These are phyloP conservation scores for Phocides pigmalion DNA, from an alignment of 1,140 invertebrate genomes.

Conservation along the genomic window DNA sequence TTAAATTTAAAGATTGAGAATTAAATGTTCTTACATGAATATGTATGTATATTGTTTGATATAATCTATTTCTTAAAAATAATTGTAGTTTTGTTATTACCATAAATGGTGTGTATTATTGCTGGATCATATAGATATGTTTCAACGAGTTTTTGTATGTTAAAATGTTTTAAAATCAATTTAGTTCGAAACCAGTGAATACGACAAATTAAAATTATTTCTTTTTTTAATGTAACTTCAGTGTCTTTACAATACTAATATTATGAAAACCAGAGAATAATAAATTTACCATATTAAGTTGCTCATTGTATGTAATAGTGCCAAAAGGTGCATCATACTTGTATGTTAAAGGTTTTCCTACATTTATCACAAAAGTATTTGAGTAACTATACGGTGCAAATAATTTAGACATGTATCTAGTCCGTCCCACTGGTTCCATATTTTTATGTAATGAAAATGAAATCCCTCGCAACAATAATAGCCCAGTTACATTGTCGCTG, in stretches of 20 bases:
- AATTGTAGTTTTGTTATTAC: not conserved
- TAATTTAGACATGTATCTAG: constrained; percentile 15
- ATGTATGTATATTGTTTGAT: not conserved
- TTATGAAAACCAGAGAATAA: not conserved
- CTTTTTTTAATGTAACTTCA: not conserved
- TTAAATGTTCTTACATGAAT: not conserved
- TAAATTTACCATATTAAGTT: constrained; percentile 2
- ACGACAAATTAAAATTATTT: constrained; percentile 2
- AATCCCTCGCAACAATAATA: not conserved
- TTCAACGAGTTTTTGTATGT: not conserved
- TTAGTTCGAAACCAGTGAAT: constrained; percentile 1
- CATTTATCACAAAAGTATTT: constrained; percentile 6
- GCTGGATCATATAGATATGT: not conserved
- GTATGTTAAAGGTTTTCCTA: not conserved
- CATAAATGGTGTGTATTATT: constrained; percentile 1
- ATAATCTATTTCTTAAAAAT: not conserved
- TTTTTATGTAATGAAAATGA: not conserved
- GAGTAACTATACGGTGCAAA: constrained; percentile 18
- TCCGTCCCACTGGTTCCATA: constrained; percentile 19
- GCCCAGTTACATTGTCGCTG: too few species aligned
- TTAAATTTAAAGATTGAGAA: not conserved
- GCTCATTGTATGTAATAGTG: not conserved
- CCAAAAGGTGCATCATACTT: not conserved
- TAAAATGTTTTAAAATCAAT: not conserved
- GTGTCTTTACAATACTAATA: not conserved